phyloP scores from a whole-genome alignment of 1,140 invertebrate genomes.

The Bombus cullumanus region DNA sequence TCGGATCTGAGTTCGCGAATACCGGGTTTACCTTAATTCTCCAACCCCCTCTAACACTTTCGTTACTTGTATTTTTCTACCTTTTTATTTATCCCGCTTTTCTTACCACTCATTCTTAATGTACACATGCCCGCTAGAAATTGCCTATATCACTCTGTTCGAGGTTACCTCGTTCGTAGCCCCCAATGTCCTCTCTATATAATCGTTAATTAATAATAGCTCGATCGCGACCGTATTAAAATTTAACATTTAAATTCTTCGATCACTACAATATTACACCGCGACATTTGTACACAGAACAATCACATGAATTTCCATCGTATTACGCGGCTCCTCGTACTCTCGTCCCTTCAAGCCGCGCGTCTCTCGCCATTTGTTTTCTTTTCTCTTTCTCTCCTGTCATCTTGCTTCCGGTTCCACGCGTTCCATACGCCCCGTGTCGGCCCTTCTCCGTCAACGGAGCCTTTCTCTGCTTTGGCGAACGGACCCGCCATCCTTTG shows the following conservation, averaged over 20 bases:
- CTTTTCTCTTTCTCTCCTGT: background rate
- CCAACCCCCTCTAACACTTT: slow-evolving; percentile 15
- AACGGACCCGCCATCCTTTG: background rate
- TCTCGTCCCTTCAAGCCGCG: slow-evolving; percentile 23
- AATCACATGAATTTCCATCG: slow-evolving; percentile 81
- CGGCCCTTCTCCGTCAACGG: background rate
- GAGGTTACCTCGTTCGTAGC: slow-evolving; percentile 68
- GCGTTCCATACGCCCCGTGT: background rate
- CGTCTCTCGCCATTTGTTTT: slow-evolving; percentile 16
- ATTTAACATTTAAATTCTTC: slow-evolving; percentile 83
- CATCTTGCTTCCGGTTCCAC: slow-evolving; percentile 40
- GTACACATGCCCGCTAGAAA: slow-evolving; percentile 81
- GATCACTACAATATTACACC: slow-evolving; percentile 84
- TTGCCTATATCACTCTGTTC: slow-evolving; percentile 78
- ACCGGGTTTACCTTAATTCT: slow-evolving; percentile 48
- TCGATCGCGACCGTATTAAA: slow-evolving; percentile 83
- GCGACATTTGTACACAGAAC: slow-evolving; percentile 84
- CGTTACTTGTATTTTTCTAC: background rate
- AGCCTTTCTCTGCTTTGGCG: background rate
- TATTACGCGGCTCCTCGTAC: slow-evolving; percentile 21
- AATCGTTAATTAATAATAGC: slow-evolving; percentile 63
- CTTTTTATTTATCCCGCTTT: background rate
- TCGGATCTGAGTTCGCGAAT: slow-evolving; percentile 61
- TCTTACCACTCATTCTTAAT: slow-evolving; percentile 71
- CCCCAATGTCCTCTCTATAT: slow-evolving; percentile 7